phyloP scores from a whole-genome alignment of 2,888 invertebrate species.

The Glomeris marginata region DNA sequence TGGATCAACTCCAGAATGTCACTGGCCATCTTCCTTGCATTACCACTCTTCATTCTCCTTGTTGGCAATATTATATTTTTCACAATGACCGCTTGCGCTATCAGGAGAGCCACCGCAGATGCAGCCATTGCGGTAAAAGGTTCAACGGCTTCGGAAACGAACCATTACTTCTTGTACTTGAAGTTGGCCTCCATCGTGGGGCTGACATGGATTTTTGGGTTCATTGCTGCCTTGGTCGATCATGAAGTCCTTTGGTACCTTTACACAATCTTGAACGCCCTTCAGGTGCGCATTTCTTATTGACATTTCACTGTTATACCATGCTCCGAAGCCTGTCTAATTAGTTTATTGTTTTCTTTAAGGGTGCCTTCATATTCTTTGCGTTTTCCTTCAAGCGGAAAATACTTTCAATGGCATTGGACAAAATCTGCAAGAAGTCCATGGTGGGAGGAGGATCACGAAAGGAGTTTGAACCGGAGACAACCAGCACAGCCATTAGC shows the following conservation, averaged over 20 bases:
- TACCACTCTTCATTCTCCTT: constrained; percentile 29
- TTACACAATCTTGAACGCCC: constrained; percentile 33
- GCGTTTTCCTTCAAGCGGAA: constrained; percentile 29
- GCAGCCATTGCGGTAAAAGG: not conserved
- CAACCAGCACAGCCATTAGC: too few relatives aligned
- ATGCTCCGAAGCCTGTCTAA: constrained; percentile 14
- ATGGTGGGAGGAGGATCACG: too few relatives aligned
- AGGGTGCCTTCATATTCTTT: constrained; percentile 36
- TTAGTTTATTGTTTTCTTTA: constrained; percentile 15
- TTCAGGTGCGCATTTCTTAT: constrained; percentile 14
- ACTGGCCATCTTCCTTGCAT: constrained; percentile 29
- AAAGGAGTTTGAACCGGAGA: too few relatives aligned
- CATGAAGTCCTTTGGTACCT: constrained; percentile 30
- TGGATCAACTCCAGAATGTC: constrained; percentile 30
- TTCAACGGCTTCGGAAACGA: not conserved
- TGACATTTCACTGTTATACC: too few relatives aligned
- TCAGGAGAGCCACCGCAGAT: constrained; percentile 4
- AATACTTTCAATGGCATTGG: not conserved
- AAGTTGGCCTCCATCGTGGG: constrained; percentile 33
- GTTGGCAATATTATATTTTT: constrained; percentile 29
- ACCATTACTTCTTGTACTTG: constrained; percentile 19
- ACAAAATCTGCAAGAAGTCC: not conserved
- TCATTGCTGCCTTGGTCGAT: constrained; percentile 28
- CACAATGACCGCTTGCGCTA: constrained; percentile 23
- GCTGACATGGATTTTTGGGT: constrained; percentile 33